Conservation (phyloP, 64 coral and sea anemone genomes). For the Actinia equina region DNA sequence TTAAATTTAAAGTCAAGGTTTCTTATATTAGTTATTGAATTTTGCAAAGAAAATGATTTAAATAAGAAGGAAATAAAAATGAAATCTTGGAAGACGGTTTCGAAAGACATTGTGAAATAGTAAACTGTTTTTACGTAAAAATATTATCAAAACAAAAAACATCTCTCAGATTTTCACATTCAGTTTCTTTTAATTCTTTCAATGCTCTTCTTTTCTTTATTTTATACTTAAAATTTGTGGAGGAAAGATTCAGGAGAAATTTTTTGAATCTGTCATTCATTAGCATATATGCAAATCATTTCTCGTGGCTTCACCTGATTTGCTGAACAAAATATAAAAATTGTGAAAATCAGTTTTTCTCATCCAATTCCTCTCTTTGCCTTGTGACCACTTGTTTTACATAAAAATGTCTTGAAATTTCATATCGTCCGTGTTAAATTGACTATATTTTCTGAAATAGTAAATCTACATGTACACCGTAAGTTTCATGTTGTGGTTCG, state of each 20-base stretch:
- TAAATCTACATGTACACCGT: too few species aligned
- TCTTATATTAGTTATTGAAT: background rate
- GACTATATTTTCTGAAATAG: too few species aligned
- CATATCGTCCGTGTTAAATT: too few species aligned
- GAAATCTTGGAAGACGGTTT: background rate
- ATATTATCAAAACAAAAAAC: background rate
- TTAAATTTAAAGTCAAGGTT: background rate
- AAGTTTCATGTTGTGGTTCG: too few species aligned
- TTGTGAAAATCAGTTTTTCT: background rate
- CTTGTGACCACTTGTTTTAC: background rate
- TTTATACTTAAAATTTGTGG: background rate
- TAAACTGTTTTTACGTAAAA: background rate
- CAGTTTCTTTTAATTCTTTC: background rate
- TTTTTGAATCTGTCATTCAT: constrained; percentile 4
- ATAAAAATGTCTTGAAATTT: background rate
- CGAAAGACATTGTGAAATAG: background rate
- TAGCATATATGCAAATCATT: constrained; percentile 21
- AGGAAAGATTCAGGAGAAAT: background rate
- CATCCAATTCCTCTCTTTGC: background rate
- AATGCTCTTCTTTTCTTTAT: background rate
- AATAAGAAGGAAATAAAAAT: background rate
- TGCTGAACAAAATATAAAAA: background rate
- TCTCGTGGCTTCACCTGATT: constrained; percentile 6
- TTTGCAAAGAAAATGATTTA: background rate
- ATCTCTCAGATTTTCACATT: background rate